Percentiles rank a stretch among this genome's conserved stretches.
phyloP scores from a whole-genome alignment of 2,888 invertebrate genomes.

The Elmis aenea region DNA sequence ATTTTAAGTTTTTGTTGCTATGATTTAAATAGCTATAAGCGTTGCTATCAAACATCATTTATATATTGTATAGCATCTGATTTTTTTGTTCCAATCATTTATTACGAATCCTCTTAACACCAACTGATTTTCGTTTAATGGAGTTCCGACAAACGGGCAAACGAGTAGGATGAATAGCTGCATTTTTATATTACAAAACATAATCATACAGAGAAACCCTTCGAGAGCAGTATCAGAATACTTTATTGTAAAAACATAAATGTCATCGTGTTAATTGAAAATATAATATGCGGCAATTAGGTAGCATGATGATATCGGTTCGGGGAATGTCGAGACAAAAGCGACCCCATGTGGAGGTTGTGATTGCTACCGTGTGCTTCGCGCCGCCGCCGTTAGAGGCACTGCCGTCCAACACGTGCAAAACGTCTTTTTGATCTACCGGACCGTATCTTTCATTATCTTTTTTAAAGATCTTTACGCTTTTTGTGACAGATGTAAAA shows the following conservation, averaged over 20 bases:
- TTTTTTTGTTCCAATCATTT: too few relatives aligned
- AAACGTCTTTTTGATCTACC: constrained; percentile 14
- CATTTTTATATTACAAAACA: not conserved
- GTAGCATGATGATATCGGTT: constrained; percentile 38
- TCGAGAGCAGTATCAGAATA: constrained; percentile 21
- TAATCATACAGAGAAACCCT: constrained; percentile 14
- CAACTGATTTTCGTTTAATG: too few relatives aligned
- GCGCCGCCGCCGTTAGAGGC: constrained; percentile 26
- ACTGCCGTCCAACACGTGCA: constrained; percentile 24
- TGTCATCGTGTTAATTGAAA: constrained; percentile 64
- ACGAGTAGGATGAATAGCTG: too few relatives aligned
- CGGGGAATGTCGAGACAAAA: constrained; percentile 37
- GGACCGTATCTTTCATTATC: too few relatives aligned
- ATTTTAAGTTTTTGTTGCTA: too few relatives aligned
- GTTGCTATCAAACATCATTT: too few relatives aligned
- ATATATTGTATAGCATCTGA: too few relatives aligned
- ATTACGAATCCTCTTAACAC: too few relatives aligned
- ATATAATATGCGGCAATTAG: constrained; percentile 62
- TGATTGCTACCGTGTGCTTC: constrained; percentile 40
- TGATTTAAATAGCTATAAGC: too few relatives aligned
- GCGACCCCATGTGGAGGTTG: constrained; percentile 33
- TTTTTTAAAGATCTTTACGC: constrained; percentile 5
- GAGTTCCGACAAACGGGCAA: too few relatives aligned
- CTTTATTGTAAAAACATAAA: constrained; percentile 14
- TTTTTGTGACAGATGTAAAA: too few relatives aligned